These are phyloP conservation scores for Lithophane leautieri DNA, from an alignment of 2,888 invertebrate species.

Conservation along the genomic window DNA sequence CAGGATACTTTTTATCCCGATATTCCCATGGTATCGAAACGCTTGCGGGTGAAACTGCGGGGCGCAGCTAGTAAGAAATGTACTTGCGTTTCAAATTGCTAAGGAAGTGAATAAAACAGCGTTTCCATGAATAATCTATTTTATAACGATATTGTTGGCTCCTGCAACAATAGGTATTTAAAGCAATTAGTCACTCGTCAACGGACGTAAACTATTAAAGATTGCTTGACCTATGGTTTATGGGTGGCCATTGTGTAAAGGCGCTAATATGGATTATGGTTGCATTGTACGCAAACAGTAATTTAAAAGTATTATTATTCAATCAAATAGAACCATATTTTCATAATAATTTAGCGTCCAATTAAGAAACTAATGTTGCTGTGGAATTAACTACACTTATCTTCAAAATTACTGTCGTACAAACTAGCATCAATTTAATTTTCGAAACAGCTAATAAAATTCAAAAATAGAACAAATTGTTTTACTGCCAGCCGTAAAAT, in stretches of 20 bases:
- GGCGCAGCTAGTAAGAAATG: neutral
- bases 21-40: too few relatives aligned
- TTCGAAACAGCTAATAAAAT: constrained; percentile 38
- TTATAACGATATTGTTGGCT: constrained; percentile 43
- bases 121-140: constrained; percentile 39
- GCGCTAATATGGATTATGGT: constrained; percentile 2
- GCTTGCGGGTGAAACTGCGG: too few relatives aligned
- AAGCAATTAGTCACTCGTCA: constrained; percentile 52
- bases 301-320: neutral
- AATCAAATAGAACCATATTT: neutral
- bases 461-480: constrained; percentile 61
- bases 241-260: constrained; percentile 39
- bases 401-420: constrained; percentile 7
- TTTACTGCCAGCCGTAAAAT: constrained; percentile 60
- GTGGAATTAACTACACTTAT: neutral
- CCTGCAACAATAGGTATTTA: constrained; percentile 49
- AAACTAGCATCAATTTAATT: constrained; percentile 30
- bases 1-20: too few relatives aligned
- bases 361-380: neutral
- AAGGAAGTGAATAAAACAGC: constrained; percentile 27
- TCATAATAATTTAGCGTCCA: neutral
- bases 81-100: neutral
- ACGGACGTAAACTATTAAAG: constrained; percentile 41
- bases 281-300: constrained; percentile 17
- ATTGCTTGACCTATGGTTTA: constrained; percentile 40